phyloP scores from a whole-genome alignment of 2,888 invertebrate genomes.

The Herminia tarsipennalis region DNA sequence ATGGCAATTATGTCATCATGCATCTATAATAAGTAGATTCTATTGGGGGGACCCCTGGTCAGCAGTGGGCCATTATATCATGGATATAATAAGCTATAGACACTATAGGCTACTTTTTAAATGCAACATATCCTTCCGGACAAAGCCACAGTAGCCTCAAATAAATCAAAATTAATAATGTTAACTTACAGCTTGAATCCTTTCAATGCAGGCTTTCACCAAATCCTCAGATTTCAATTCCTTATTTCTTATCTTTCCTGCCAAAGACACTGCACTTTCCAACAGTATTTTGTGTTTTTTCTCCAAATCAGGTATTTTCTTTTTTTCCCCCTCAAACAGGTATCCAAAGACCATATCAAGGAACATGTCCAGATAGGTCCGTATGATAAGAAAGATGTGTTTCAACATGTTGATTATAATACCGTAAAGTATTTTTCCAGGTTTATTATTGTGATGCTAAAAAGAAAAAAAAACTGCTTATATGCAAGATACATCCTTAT shows the following conservation, averaged over 20 bases:
- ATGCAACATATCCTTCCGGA: too few relatives aligned
- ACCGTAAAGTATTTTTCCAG: slow-evolving; percentile 66
- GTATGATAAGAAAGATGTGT: slow-evolving; percentile 61
- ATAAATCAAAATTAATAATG: slow-evolving; percentile 7
- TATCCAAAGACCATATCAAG: slow-evolving; percentile 67
- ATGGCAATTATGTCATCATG: too few relatives aligned
- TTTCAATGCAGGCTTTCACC: slow-evolving; percentile 90
- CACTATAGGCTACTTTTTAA: too few relatives aligned
- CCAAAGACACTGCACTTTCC: slow-evolving; percentile 89
- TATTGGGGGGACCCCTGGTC: too few relatives aligned
- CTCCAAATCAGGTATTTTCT: slow-evolving; percentile 66
- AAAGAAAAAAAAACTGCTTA: slow-evolving; percentile 10
- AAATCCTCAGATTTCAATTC: slow-evolving; percentile 89
- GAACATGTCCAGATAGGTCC: slow-evolving; percentile 64
- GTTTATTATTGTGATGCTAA: slow-evolving; percentile 63
- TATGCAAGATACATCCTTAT: background rate
- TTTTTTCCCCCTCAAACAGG: slow-evolving; percentile 63
- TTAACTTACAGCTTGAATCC: slow-evolving; percentile 88
- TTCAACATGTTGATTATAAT: slow-evolving; percentile 65
- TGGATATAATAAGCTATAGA: too few relatives aligned
- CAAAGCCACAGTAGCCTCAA: too few relatives aligned
- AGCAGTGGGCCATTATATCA: too few relatives aligned
- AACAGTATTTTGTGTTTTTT: slow-evolving; percentile 62
- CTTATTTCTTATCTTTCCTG: slow-evolving; percentile 87
- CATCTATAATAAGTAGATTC: too few relatives aligned